A percentile compares a stretch with the other conserved stretches of the same genome.
Conservation (phyloP, 2,797 vertebrate species). For the Pempheris klunzingeri region DNA sequence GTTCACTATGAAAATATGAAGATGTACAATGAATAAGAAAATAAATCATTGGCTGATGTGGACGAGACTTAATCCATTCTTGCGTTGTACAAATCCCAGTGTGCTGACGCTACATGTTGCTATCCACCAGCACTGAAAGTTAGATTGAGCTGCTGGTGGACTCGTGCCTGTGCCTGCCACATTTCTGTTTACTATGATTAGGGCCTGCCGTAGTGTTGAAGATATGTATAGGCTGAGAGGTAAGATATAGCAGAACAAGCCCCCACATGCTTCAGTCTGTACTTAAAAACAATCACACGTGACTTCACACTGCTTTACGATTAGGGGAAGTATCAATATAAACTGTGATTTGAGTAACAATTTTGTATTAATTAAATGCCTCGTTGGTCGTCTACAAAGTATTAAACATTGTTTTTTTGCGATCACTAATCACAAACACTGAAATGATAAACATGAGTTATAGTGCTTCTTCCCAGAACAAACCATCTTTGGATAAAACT, state of each 20-base stretch:
- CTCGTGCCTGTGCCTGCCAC: slow-evolving; percentile 66
- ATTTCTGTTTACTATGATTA: slow-evolving; percentile 63
- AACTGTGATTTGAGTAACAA: not conserved
- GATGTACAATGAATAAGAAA: not conserved
- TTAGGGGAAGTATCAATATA: no score
- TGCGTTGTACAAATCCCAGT: slow-evolving; percentile 25
- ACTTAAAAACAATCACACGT: not conserved
- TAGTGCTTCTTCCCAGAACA: not conserved
- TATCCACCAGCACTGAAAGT: slow-evolving; percentile 16
- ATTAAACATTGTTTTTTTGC: not conserved
- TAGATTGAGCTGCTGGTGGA: slow-evolving; percentile 41
- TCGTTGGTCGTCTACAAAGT: not conserved
- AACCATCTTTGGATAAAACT: not conserved
- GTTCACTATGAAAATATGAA: not conserved
- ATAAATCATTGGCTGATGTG: not conserved
- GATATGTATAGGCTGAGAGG: slow-evolving; percentile 30
- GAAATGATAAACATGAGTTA: not conserved
- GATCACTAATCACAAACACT: not conserved
- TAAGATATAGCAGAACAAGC: slow-evolving; percentile 42
- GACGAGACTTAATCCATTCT: slow-evolving; percentile 10
- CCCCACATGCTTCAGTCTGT: slow-evolving; percentile 41
- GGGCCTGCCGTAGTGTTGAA: slow-evolving; percentile 12
- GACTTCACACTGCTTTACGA: no score
- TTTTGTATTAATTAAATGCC: not conserved
- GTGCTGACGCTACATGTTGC: slow-evolving; percentile 46